Evolutionary conservation across 2,113 vertebrate genomes (phyloP).

Genomic region (Megaleporinus macrocephalus): DNA sequence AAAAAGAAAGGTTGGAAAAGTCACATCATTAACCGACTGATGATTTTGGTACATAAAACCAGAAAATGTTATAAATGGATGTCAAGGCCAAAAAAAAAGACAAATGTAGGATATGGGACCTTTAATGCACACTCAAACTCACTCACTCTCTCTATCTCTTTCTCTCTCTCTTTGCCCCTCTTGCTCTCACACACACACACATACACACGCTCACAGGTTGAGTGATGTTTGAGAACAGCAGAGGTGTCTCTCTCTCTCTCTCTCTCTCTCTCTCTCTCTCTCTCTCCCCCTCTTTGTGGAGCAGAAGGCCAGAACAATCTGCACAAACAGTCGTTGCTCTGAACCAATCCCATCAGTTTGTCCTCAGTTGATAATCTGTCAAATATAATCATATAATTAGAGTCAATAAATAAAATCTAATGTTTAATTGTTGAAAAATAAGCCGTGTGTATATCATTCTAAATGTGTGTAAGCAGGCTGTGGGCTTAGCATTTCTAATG

Average conservation of each 20-base stretch:
- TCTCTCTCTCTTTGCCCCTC: background rate
- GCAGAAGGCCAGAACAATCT: slow-evolving; percentile 21
- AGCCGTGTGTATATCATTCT: background rate
- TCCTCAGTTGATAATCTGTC: slow-evolving; percentile 85
- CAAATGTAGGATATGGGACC: too few relatives aligned
- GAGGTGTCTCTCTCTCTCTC: background rate
- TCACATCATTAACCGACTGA: too few relatives aligned
- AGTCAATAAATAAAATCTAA: background rate
- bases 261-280: background rate
- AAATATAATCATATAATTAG: slow-evolving; percentile 49
- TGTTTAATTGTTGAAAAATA: too few relatives aligned
- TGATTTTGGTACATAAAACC: too few relatives aligned
- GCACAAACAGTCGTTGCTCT: background rate
- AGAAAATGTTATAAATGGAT: too few relatives aligned
- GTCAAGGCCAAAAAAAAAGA: too few relatives aligned
- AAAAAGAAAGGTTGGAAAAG: too few relatives aligned
- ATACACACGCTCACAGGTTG: too few relatives aligned
- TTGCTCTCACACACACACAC: background rate
- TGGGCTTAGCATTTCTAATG: slow-evolving; percentile 53
- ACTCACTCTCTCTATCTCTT: background rate
- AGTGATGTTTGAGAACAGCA: background rate
- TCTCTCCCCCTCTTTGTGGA: background rate
- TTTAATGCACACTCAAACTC: too few relatives aligned
- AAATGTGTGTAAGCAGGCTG: background rate
- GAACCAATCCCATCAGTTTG: slow-evolving; percentile 71